Percentiles rank a stretch among this genome's conserved stretches.
Evolutionary conservation across 1,140 invertebrate species (phyloP).

Genomic region (Lordiphosa clarofinis): DNA sequence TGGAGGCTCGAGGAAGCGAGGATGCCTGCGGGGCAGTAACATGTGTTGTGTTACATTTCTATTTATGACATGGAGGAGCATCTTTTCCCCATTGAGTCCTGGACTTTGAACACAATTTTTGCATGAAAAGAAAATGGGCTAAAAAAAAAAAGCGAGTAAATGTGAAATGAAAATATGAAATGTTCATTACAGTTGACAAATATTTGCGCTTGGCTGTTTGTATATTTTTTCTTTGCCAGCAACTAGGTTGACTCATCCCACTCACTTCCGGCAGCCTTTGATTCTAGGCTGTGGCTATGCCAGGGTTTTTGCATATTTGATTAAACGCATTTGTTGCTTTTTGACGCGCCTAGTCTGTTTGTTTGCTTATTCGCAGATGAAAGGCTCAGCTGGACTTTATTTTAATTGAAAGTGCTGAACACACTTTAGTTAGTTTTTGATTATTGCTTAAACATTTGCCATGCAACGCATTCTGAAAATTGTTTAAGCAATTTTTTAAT

Average conservation of each 20-base stretch:
- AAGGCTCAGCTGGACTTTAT: constrained; percentile 28
- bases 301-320: constrained; percentile 58
- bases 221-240: constrained; percentile 12
- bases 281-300: constrained; percentile 11
- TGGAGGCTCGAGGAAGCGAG: constrained; percentile 7
- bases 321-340: constrained; percentile 77
- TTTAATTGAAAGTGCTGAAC: constrained; percentile 47
- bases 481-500: constrained; percentile 62
- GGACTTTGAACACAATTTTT: constrained; percentile 49
- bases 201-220: constrained; percentile 63
- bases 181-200: constrained; percentile 78
- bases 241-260: constrained; percentile 38
- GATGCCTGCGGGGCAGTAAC: constrained; percentile 60
- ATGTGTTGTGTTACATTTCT: constrained; percentile 74
- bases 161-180: constrained; percentile 65
- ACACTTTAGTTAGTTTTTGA: constrained; percentile 28
- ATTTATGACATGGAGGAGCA: constrained; percentile 48
- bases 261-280: constrained; percentile 23
- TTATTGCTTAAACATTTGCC: neutral
- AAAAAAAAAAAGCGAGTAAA: constrained; percentile 38
- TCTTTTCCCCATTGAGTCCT: constrained; percentile 52
- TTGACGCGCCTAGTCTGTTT: constrained; percentile 48
- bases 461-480: constrained; percentile 17
- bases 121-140: constrained; percentile 69
- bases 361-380: constrained; percentile 25